phyloP scores from a whole-genome alignment of 2,113 vertebrate genomes.

The Neoarius graeffei region DNA sequence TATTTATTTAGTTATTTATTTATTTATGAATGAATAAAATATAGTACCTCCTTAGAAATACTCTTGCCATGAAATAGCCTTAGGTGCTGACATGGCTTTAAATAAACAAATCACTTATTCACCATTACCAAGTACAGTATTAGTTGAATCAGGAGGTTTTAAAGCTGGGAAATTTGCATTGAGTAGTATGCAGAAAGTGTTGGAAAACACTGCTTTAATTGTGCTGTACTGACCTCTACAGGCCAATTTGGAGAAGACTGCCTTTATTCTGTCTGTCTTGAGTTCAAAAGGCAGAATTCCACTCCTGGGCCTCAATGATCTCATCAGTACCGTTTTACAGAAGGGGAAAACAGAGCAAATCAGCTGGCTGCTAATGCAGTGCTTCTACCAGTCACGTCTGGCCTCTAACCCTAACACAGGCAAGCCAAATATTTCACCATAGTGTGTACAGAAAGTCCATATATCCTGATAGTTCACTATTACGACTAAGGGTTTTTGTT shows the following conservation, averaged over 20 bases:
- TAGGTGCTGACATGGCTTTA: too few species aligned
- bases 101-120: too few species aligned
- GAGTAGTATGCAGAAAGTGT: not conserved
- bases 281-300: slow-evolving; percentile 86
- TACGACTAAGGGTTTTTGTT: not conserved
- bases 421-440: slow-evolving; percentile 51
- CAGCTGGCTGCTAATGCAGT: slow-evolving; percentile 83
- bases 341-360: slow-evolving; percentile 65
- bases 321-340: slow-evolving; percentile 73
- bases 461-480: not conserved
- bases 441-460: not conserved
- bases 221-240: slow-evolving; percentile 63
- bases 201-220: slow-evolving; percentile 14
- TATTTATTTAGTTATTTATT: too few species aligned
- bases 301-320: slow-evolving; percentile 75
- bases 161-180: not conserved
- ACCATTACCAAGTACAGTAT: too few species aligned
- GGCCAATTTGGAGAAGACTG: slow-evolving; percentile 81
- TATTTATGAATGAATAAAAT: too few species aligned
- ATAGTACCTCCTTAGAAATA: too few species aligned
- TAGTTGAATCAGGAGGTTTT: not conserved
- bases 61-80: too few species aligned
- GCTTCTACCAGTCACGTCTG: slow-evolving; percentile 85
- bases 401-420: slow-evolving; percentile 82
- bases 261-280: slow-evolving; percentile 80